phyloP scores from a whole-genome alignment of 1,140 invertebrate genomes.

The Tetragonula clypearis region DNA sequence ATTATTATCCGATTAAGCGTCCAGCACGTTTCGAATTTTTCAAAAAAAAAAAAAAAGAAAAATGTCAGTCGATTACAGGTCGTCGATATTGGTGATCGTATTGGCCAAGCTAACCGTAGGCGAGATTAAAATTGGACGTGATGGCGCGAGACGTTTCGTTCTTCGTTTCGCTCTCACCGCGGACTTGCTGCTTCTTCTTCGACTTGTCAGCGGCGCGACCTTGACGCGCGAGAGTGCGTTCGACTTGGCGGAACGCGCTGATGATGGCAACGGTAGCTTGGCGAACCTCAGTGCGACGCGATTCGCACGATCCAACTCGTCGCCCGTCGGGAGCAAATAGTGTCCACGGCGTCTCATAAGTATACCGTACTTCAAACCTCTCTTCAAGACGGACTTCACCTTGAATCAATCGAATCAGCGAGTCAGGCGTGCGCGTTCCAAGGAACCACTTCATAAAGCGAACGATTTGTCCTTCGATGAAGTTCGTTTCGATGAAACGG shows the following conservation, averaged over 20 bases:
- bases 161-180: background rate
- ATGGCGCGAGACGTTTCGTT: constrained; percentile 46
- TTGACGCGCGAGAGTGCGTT: constrained; percentile 42
- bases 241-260: constrained; percentile 52
- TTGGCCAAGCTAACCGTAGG: constrained; percentile 55
- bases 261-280: constrained; percentile 65
- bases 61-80: background rate
- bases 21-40: too few species aligned
- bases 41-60: too few species aligned
- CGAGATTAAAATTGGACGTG: constrained; percentile 51
- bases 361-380: constrained; percentile 73
- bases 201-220: constrained; percentile 14
- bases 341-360: constrained; percentile 69
- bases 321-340: constrained; percentile 70
- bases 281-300: constrained; percentile 71
- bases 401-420: constrained; percentile 32
- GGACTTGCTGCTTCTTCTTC: background rate
- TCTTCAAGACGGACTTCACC: constrained; percentile 69
- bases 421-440: background rate
- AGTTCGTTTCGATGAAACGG: too few species aligned
- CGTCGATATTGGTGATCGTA: constrained; percentile 35
- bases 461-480: too few species aligned
- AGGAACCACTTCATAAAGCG: too few species aligned
- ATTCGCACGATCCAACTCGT: constrained; percentile 69
- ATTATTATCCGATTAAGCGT: too few species aligned